Evolutionary conservation across 2,888 invertebrate species (phyloP).

Genomic region (Caenorhabditis sp.): DNA sequence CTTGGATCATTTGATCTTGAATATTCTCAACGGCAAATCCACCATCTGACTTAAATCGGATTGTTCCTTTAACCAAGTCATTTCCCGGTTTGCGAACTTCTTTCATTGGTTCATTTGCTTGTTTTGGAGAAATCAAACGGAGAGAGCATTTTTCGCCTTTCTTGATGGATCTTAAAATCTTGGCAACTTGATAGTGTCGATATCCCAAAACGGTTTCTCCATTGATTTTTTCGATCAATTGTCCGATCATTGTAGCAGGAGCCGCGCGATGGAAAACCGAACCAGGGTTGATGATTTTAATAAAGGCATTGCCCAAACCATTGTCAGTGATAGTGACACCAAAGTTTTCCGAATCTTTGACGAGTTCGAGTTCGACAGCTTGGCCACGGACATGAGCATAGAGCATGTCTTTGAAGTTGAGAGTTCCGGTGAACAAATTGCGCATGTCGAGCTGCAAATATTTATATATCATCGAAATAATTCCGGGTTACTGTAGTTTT

Average conservation of each 20-base stretch:
- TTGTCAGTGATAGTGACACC: conserved; percentile 98
- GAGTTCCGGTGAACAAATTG: conserved; percentile 91
- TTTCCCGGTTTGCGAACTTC: conserved; percentile 6
- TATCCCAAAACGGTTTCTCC: conserved; percentile 84
- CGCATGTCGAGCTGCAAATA: conserved; percentile 81
- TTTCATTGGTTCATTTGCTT: conserved; percentile 73
- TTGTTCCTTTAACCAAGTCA: conserved; percentile 79
- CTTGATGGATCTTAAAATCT: conserved; percentile 89
- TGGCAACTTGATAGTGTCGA: conserved; percentile 95
- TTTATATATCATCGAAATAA: not conserved
- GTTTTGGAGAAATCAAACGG: conserved; percentile 89
- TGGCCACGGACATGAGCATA: conserved; percentile 87
- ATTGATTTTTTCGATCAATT: conserved; percentile 73
- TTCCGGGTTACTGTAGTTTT: not conserved
- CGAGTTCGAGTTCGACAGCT: conserved; percentile 92
- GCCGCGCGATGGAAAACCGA: conserved; percentile 80
- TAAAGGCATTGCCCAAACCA: conserved; percentile 94
- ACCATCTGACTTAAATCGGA: conserved; percentile 91
- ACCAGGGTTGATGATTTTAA: conserved; percentile 92
- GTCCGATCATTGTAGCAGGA: conserved; percentile 76
- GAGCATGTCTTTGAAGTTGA: conserved; percentile 96
- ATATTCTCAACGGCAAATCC: conserved; percentile 85
- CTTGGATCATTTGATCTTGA: conserved; percentile 35
- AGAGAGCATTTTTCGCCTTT: conserved; percentile 79
- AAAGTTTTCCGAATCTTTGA: conserved; percentile 86